Percentiles rank a stretch among this genome's conserved stretches.
Evolutionary conservation across 1,140 invertebrate species (phyloP).

Genomic region (Cyclargus thomasi): DNA sequence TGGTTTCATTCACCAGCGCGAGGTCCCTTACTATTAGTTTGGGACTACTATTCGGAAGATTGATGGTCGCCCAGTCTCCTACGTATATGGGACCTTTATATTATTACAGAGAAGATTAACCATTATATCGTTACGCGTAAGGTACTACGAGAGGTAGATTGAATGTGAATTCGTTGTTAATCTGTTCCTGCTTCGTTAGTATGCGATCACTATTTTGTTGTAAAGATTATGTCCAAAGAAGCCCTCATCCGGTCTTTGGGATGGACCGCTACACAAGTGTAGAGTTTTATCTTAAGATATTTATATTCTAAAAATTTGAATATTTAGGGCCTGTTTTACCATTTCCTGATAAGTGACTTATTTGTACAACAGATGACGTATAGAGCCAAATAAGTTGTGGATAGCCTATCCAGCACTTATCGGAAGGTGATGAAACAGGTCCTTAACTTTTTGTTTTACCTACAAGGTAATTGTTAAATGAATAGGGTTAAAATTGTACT

Average conservation of each 20-base stretch:
- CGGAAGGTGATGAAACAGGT: too few relatives aligned
- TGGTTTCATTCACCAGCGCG: background rate
- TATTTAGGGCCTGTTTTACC: too few relatives aligned
- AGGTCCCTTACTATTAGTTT: slow-evolving; percentile 2
- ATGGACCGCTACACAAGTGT: slow-evolving; percentile 34
- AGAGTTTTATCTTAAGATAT: slow-evolving; percentile 30
- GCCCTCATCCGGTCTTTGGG: slow-evolving; percentile 65
- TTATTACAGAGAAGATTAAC: background rate
- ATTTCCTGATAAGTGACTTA: too few relatives aligned
- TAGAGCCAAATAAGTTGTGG: too few relatives aligned
- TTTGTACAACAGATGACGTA: too few relatives aligned
- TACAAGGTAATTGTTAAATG: too few relatives aligned
- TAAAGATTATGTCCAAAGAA: slow-evolving; percentile 72
- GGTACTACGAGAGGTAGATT: background rate
- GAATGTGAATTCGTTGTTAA: slow-evolving; percentile 27
- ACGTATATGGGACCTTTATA: slow-evolving; percentile 30
- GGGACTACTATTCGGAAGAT: slow-evolving; percentile 32
- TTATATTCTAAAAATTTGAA: too few relatives aligned
- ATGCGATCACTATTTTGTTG: slow-evolving; percentile 69
- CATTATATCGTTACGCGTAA: background rate
- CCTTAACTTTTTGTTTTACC: too few relatives aligned
- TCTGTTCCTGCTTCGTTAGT: slow-evolving; percentile 64
- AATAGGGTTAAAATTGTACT: too few relatives aligned
- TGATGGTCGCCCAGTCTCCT: slow-evolving; percentile 39
- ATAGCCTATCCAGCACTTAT: too few relatives aligned